Evolutionary conservation across 2,888 invertebrate genomes (phyloP), one percentile per base, ranked within the genome.

Genomic region (Onchidella celtica): DNA sequence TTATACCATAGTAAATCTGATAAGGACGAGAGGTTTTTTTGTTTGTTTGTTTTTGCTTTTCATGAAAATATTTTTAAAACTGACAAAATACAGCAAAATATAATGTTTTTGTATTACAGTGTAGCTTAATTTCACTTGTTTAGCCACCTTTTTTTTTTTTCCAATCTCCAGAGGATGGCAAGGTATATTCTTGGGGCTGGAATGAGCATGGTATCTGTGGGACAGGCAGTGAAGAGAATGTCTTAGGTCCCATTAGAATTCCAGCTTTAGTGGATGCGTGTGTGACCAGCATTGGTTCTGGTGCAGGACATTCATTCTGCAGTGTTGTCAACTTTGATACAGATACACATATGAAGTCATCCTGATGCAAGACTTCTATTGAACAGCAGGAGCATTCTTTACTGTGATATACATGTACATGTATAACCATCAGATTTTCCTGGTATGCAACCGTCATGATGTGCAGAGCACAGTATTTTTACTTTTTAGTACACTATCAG

Each of bases 191-290:
- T 1, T 91, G 92, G 90, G 92, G 92, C 34, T 92, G 92, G 92
- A 92, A 92, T 84, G 92, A 92, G 79, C 92, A 92, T 86, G 92
- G 92, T 1, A 90, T 92, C 63, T 92, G 92, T 89, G 92, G 89
- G 6, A 90, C 89, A 3, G 91, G 91, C 9, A 84, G 89, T 79
- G 90, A 90, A 76, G 84, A 75, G 6, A 88, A 91, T 84, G 87
- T 90, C 4, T 36, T 57, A 1, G 57, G 21, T 17, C 88, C 91
- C n/a, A 81, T 66, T 2, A 27, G 47, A 47, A 85, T 90, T 38
- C 61, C 79, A 24, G 47, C 74, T 36, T 83, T 90, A 0, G 66
- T 73, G 0, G 69, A 73, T n/a, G n/a, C 75, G 32, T 24, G 75
- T 59, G 85, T 88, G 21, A 65, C 80, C 36, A 66, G 73, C n/a